phyloP scores from a whole-genome alignment of 2,797 vertebrate genomes.

The Mycteria americana region DNA sequence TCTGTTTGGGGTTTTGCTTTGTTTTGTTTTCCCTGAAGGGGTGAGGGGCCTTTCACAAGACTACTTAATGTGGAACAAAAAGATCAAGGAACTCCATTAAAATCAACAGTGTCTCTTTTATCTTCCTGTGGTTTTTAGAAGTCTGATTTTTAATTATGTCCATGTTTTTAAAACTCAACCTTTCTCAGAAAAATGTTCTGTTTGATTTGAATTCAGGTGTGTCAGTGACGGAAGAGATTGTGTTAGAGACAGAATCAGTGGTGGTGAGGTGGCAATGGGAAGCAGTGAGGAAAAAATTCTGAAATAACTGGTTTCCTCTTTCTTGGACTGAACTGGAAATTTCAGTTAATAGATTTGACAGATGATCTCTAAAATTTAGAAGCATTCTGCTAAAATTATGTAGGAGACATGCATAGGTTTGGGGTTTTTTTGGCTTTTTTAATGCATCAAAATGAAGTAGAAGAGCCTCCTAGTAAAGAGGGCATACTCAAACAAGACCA shows the following conservation, averaged over 20 bases:
- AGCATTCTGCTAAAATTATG: neutral
- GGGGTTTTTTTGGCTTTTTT: neutral
- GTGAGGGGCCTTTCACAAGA: neutral
- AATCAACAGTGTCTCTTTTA: neutral
- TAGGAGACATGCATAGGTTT: neutral
- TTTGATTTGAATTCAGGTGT: neutral
- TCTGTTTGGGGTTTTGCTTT: neutral
- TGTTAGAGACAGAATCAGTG: neutral
- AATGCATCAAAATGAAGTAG: neutral
- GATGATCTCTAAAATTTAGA: neutral
- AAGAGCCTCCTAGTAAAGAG: neutral
- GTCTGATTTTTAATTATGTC: neutral
- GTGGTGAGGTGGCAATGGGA: neutral
- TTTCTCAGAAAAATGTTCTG: neutral
- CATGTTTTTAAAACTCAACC: neutral
- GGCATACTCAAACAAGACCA: neutral
- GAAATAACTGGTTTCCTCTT: neutral
- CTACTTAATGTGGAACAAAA: neutral
- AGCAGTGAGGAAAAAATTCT: neutral
- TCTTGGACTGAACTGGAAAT: neutral
- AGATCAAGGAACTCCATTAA: neutral
- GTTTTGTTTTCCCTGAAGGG: neutral
- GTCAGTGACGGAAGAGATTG: neutral
- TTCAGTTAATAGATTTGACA: neutral
- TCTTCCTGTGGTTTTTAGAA: neutral